Evolutionary conservation across 2,888 invertebrate genomes (phyloP), one percentile per base, ranked within the genome.

Genomic region (Seladonia tumulorum): DNA sequence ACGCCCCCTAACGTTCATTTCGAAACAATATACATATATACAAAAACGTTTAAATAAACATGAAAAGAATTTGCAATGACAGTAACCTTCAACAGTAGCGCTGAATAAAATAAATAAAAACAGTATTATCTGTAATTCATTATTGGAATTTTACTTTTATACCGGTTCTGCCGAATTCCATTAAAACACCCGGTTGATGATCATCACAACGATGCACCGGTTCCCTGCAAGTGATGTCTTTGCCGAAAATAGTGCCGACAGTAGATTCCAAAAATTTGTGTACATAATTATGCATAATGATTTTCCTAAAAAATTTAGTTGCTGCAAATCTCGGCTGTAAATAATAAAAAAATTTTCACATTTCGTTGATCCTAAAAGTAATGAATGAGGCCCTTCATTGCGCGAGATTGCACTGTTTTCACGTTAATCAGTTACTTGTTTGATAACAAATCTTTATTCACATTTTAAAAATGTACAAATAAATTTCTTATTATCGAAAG

Each of bases 141-240:
- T 47, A 49, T 45, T 70, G 42, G 12, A 79, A 45, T 76, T 87
- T 22, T 93, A 94, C 94, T 87, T 91, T 93, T 53, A 93, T 78
- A 74, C 85, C 86, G 2, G 93, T 94, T 87, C 94, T 90, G 71
- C 94, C 94, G 80, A 94, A 90, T 91, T 94, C 94, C 57, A 92
- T 89, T 72, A 94, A 88, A 74, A 89, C 90, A 66, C 94, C 94
- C 7, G 94, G 94, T 84, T 94, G 94, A 90, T 94, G 94, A 71
- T 89, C 90, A 85, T 94, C 94, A 53, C 94, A 94, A 79, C 89
- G 92, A 87, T 93, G 88, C 45, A 94, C 90, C 0, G 94, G 93
- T 82, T 94, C 94, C 86, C 91, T 90, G 79, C 94, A 94, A 82
- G 94, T 94, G 81, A 94, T 88, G 53, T 94, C 94, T 83, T 91